Evolutionary conservation across 1,140 invertebrate genomes (phyloP).

Genomic region (Potamilus streckersoni): DNA sequence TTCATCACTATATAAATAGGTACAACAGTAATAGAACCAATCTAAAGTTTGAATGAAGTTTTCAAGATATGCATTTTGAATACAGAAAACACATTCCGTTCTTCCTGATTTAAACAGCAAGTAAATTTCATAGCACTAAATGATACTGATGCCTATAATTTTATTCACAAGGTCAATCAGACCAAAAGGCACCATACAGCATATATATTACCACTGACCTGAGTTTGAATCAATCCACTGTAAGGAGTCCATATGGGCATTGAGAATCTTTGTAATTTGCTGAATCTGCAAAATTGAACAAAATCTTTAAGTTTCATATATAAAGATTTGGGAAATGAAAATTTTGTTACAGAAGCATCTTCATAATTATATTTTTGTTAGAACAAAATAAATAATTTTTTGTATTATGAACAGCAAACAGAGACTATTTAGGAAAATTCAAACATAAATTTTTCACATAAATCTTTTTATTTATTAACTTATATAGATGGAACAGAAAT

Average conservation of each 20-base stretch:
- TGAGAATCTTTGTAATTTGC: constrained; percentile 92
- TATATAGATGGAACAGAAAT: no score
- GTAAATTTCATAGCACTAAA: no score
- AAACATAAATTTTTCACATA: not conserved
- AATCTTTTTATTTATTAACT: not conserved
- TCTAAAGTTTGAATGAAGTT: no score
- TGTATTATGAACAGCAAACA: not conserved
- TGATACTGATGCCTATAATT: not conserved
- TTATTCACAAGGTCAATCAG: not conserved
- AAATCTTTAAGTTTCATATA: not conserved
- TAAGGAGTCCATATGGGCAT: constrained; percentile 95
- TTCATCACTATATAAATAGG: no score
- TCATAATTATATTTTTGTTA: not conserved
- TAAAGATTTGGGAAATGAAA: not conserved
- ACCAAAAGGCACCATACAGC: not conserved
- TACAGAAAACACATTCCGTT: no score
- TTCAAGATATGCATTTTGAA: no score
- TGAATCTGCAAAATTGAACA: constrained; percentile 75
- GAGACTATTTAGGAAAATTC: not conserved
- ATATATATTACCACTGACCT: constrained; percentile 36
- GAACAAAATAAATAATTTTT: not conserved
- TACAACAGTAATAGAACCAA: no score
- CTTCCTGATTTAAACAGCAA: no score
- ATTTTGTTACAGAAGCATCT: not conserved
- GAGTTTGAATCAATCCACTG: constrained; percentile 81